Conservation (phyloP, 2,113 vertebrate genomes). For the Acinonyx jubatus region DNA sequence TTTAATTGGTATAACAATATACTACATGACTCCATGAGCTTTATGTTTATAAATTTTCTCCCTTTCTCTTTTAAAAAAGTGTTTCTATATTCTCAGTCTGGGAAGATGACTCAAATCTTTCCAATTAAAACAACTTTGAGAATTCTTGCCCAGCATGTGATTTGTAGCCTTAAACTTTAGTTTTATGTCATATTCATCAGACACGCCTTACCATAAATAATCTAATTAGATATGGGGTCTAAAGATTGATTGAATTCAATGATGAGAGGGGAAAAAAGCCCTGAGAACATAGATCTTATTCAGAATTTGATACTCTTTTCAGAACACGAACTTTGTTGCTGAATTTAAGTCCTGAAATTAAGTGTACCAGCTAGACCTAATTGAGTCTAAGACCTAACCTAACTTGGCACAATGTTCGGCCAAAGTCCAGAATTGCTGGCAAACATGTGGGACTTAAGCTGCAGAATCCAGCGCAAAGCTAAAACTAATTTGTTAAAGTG, state of each 20-base stretch:
- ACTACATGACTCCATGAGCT: background rate
- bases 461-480: background rate
- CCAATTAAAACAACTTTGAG: slow-evolving; percentile 32
- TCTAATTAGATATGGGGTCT: background rate
- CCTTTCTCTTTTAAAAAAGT: background rate
- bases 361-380: background rate
- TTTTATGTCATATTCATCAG: background rate
- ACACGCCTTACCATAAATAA: background rate
- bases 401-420: no score
- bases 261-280: background rate
- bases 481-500: background rate
- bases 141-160: background rate
- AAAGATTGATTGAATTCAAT: background rate
- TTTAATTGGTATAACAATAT: background rate
- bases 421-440: background rate
- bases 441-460: background rate
- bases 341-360: background rate
- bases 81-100: background rate
- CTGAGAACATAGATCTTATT: background rate
- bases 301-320: background rate
- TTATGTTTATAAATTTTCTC: background rate
- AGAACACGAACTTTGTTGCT: background rate
- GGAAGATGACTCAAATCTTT: slow-evolving; percentile 20
- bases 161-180: background rate
- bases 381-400: background rate